Evolutionary conservation across 2,797 vertebrate species (phyloP).

Genomic region (Bradypodion pumilum): DNA sequence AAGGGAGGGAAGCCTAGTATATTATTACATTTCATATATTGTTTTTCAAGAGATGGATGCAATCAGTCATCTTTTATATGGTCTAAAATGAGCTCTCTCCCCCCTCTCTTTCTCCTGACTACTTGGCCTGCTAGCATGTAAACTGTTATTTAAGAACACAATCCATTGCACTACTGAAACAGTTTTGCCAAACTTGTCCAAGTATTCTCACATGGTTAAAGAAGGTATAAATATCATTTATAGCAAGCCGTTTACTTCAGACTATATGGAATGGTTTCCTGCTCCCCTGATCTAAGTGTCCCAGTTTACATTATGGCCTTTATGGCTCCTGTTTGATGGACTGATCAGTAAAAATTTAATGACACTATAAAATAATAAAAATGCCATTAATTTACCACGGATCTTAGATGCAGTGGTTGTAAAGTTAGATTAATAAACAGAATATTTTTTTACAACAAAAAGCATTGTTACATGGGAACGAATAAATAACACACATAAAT

Average conservation of each 20-base stretch:
- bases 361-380: constrained; percentile 99
- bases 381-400: constrained; percentile 98
- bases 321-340: constrained; percentile 93
- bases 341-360: constrained; percentile 99
- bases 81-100: constrained; percentile 65
- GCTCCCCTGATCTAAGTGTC: constrained; percentile 82
- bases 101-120: constrained; percentile 41
- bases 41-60: constrained; percentile 76
- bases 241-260: constrained; percentile 79
- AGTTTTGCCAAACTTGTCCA: constrained; percentile 85
- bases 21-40: constrained; percentile 81
- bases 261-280: constrained; percentile 78
- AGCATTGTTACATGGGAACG: constrained; percentile 84
- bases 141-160: constrained; percentile 84
- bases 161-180: constrained; percentile 81
- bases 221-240: constrained; percentile 86
- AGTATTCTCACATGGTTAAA: constrained; percentile 84
- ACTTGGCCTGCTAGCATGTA: constrained; percentile 73
- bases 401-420: constrained; percentile 92
- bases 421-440: constrained; percentile 96
- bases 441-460: constrained; percentile 94
- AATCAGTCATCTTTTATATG: constrained; percentile 75
- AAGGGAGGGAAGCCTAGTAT: constrained; percentile 78
- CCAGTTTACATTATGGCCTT: constrained; percentile 89
- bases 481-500: constrained; percentile 94